Evolutionary conservation across 1,140 invertebrate genomes (phyloP), one percentile per base, ranked within the genome.

Genomic region (Drosophila athabasca): DNA sequence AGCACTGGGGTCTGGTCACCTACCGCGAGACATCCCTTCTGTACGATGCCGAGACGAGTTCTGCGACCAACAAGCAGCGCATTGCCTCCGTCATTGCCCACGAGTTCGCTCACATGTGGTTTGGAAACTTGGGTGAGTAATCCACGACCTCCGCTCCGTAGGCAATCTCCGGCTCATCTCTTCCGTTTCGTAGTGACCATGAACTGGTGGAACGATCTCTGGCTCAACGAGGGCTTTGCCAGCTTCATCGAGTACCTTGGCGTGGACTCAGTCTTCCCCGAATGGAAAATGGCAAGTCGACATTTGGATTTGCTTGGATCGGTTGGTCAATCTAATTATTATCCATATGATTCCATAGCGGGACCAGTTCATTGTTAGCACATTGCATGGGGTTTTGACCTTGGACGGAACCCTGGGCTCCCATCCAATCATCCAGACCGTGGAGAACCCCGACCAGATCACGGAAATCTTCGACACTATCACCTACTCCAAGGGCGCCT

Each of bases 151-250:
- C 8, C 8, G 29, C 29, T 31, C 8, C 29, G 0, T 31, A 9
- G 8, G 2, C 31, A 2, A 2, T 31, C 2, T 31, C 8, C 3
- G 3, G 2, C 31, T 31, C 31, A 31, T 43, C 11, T 17, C 8
- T 55, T 5, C 6, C 3, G 17, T 45, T 5, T 93, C 93, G 31
- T 9, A 85, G 97, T 97, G 1, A 98, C 97, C n/a, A 95, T 97
- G 94, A 93, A 95, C 62, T 98, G 97, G 97, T 98, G 97, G 97
- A 95, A 97, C 89, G 97, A 98, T 91, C 92, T 98, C 0, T 98
- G 97, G 97, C 93, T 98, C n/a, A 98, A 97, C 91, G 97, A 98
- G 93, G 97, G 97, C 7, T 98, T 99, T 87, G 97, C 97, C 6
- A 95, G 95, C 29, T 98, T 96, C 79, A 96, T 98, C 92, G 94